These are phyloP conservation scores for Trematomus bernacchii DNA, from an alignment of 2,797 vertebrate genomes.

Conservation along the genomic window DNA sequence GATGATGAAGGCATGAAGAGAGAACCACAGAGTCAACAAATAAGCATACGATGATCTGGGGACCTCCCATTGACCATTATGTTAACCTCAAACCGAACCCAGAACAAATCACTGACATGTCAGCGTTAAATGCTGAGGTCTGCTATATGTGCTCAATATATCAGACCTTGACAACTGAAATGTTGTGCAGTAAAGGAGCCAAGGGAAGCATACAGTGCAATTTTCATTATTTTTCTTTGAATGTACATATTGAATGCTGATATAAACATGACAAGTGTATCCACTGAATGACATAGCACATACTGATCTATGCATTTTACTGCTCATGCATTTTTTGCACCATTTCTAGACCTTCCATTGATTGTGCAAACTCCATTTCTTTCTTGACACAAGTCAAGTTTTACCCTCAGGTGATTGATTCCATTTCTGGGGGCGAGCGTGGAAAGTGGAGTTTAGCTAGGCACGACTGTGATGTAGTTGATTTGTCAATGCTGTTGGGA, in stretches of 20 bases:
- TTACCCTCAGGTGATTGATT: slow-evolving; percentile 63
- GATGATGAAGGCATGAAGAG: slow-evolving; percentile 58
- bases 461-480: slow-evolving; percentile 53
- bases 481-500: slow-evolving; percentile 33
- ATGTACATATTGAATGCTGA: slow-evolving; percentile 74
- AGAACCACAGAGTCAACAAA: slow-evolving; percentile 46
- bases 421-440: slow-evolving; percentile 33
- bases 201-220: slow-evolving; percentile 39
- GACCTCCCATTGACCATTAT: slow-evolving; percentile 49
- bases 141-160: slow-evolving; percentile 33
- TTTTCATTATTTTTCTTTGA: slow-evolving; percentile 62
- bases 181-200: slow-evolving; percentile 51
- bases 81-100: slow-evolving; percentile 54
- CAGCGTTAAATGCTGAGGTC: slow-evolving; percentile 55
- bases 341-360: slow-evolving; percentile 67
- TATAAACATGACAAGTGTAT: slow-evolving; percentile 49
- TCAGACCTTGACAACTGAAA: slow-evolving; percentile 44
- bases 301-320: slow-evolving; percentile 85
- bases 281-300: slow-evolving; percentile 79
- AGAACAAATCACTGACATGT: slow-evolving; percentile 64
- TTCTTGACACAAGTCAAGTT: slow-evolving; percentile 42
- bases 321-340: slow-evolving; percentile 78
- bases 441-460: slow-evolving; percentile 25
- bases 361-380: slow-evolving; percentile 50
- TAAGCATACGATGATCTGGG: slow-evolving; percentile 27